Evolutionary conservation across 2,888 invertebrate species (phyloP).

Genomic region (Aleiodes testaceus): DNA sequence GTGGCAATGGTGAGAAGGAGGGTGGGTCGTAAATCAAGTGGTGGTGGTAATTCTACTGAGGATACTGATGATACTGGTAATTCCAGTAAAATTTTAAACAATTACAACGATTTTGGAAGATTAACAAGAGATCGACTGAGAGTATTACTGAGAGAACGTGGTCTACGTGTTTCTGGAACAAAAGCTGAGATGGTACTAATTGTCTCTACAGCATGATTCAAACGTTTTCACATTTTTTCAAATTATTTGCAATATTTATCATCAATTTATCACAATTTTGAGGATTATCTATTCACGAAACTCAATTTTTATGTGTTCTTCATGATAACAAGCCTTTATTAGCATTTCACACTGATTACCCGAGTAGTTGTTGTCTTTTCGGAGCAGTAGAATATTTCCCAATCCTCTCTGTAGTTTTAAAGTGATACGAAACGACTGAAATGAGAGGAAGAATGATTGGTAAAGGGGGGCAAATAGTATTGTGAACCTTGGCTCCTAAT

Average conservation of each 20-base stretch:
- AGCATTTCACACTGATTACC: not conserved
- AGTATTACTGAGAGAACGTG: slow-evolving; percentile 65
- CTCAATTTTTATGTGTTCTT: too few relatives aligned
- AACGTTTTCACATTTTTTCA: slow-evolving; percentile 37
- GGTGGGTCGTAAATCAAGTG: slow-evolving; percentile 62
- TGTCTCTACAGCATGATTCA: slow-evolving; percentile 29
- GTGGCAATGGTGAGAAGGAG: slow-evolving; percentile 64
- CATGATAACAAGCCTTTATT: slow-evolving; percentile 55
- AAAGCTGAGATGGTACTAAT: slow-evolving; percentile 66
- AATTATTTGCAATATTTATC: slow-evolving; percentile 32
- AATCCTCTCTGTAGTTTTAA: not conserved
- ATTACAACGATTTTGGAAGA: slow-evolving; percentile 60
- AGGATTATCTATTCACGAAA: not conserved
- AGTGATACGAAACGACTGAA: slow-evolving; percentile 1
- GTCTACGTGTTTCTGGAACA: slow-evolving; percentile 63
- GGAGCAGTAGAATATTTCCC: not conserved
- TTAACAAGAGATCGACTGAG: slow-evolving; percentile 65
- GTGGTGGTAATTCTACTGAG: slow-evolving; percentile 56
- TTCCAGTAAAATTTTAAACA: slow-evolving; percentile 58
- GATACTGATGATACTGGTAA: slow-evolving; percentile 56
- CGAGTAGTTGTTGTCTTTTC: not conserved
- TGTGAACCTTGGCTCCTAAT: slow-evolving; percentile 20
- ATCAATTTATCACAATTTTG: slow-evolving; percentile 10
- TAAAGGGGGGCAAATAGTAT: not conserved
- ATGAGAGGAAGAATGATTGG: slow-evolving; percentile 6